A percentile compares a stretch with the other conserved stretches of the same genome.
Conservation (phyloP, 1,140 invertebrate species). For the Trachymyrmex septentrionalis region DNA sequence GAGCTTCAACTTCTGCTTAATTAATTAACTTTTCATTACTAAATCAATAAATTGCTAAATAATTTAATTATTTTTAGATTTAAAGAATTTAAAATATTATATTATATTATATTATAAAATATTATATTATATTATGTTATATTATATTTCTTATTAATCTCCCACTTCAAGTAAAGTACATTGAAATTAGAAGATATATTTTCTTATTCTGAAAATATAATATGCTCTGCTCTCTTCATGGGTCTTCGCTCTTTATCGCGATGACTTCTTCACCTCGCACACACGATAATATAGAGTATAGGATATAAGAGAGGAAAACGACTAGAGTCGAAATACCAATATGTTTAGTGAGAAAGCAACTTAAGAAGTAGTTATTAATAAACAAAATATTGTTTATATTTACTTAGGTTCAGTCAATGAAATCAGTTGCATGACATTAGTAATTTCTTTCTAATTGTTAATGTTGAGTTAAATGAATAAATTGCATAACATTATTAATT, state of each 20-base stretch:
- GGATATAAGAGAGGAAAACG: constrained; percentile 30
- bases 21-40: neutral
- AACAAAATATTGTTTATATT: neutral
- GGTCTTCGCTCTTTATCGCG: constrained; percentile 68
- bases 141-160: neutral
- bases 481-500: neutral
- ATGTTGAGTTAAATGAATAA: neutral
- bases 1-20: neutral
- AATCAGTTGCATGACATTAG: neutral
- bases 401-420: neutral
- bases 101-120: too few species aligned
- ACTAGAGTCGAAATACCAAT: constrained; percentile 44
- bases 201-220: constrained; percentile 73
- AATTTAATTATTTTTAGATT: constrained; percentile 4
- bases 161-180: neutral
- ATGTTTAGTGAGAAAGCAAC: constrained; percentile 5
- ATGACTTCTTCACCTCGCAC: constrained; percentile 77
- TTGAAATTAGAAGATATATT: constrained; percentile 50
- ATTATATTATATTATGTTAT: too few species aligned
- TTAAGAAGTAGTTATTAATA: neutral
- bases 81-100: neutral
- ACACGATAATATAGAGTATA: constrained; percentile 68
- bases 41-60: constrained; percentile 8
- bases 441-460: constrained; percentile 3
- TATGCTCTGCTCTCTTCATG: constrained; percentile 45